Evolutionary conservation across 2,113 vertebrate genomes (phyloP), one percentile per base, ranked within the genome.

Genomic region (Xiphophorus maculatus): DNA sequence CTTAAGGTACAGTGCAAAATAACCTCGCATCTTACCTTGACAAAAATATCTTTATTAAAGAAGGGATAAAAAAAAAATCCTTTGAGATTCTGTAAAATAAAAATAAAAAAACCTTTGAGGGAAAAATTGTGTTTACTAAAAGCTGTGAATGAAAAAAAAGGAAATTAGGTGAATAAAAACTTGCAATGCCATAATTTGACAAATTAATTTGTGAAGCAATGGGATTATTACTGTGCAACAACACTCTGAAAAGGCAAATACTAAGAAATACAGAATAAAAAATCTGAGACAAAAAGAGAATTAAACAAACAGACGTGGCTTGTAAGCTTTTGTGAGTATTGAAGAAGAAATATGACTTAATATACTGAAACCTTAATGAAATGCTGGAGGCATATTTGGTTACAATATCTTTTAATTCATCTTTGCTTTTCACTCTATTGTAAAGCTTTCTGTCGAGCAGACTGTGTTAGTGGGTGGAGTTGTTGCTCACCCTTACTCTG

Each of bases 181-280:
- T 74, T 76, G 63, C 60, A 67, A 54, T 64, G 76, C 32, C 66
- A 69, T 15, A 22, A 27, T 48, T 5, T 5, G 14, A 35, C 51
- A 54, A 83, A 84, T 73, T 84, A 66, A 40, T 81, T 71, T 72
- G 51, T 73, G 40, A 30, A 33, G 71, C 40, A 78, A 78, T 76
- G 22, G 72, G 70, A 83, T 84, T 83, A 81, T 66, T 80, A 75
- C 61, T 84, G 9, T 65, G 48, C 48, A 78, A 70, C 35, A 60
- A 63, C 71, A 90, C 71, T 80, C 74, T 66, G 66, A 70, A 1
- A 1, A 68, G 77, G 77, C 32, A 22, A 71, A 32, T 58, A 35
- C 28, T 67, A 78, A 86, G 71, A 62, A 83, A 72, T 74, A 44
- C 29, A 63, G 40, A 22, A 15, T 19, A 73, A 66, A 29, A 73